Percentiles rank a stretch among this genome's conserved stretches.
phyloP scores from a whole-genome alignment of 2,888 invertebrate genomes.

The Microplitis deprimator region DNA sequence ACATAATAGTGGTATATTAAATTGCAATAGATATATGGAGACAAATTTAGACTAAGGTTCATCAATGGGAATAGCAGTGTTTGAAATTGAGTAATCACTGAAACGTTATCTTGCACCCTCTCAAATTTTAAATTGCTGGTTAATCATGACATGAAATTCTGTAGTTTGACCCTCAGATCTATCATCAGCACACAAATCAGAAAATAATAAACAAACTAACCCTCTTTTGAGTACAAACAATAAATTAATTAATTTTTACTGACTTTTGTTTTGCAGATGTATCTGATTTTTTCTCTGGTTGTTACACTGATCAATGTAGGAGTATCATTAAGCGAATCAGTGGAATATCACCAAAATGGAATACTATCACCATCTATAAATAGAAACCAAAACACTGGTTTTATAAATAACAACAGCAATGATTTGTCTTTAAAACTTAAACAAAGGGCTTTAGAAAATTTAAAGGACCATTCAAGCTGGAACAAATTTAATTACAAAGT shows the following conservation, averaged over 20 bases:
- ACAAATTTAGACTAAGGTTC: neutral
- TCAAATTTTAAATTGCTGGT: neutral
- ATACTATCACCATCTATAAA: slow-evolving; percentile 24
- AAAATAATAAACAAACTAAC: neutral
- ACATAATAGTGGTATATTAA: neutral
- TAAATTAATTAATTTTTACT: neutral
- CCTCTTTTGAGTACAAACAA: too few relatives aligned
- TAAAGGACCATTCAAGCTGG: slow-evolving; percentile 27
- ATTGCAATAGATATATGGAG: neutral
- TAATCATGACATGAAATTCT: neutral
- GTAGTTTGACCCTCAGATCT: neutral
- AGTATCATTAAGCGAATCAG: slow-evolving; percentile 47
- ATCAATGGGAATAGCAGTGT: neutral
- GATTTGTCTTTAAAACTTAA: slow-evolving; percentile 19
- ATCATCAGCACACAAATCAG: neutral
- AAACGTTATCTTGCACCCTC: neutral
- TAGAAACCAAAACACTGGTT: slow-evolving; percentile 13
- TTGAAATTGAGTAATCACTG: neutral
- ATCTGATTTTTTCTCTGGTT: slow-evolving; percentile 43
- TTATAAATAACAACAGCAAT: slow-evolving; percentile 6
- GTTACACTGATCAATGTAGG: slow-evolving; percentile 46
- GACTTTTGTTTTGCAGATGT: slow-evolving; percentile 42
- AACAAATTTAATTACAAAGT: slow-evolving; percentile 21
- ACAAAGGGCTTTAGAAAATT: slow-evolving; percentile 23
- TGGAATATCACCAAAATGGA: slow-evolving; percentile 37